phyloP scores from a whole-genome alignment of 2,797 vertebrate genomes.

The Anas georgica region DNA sequence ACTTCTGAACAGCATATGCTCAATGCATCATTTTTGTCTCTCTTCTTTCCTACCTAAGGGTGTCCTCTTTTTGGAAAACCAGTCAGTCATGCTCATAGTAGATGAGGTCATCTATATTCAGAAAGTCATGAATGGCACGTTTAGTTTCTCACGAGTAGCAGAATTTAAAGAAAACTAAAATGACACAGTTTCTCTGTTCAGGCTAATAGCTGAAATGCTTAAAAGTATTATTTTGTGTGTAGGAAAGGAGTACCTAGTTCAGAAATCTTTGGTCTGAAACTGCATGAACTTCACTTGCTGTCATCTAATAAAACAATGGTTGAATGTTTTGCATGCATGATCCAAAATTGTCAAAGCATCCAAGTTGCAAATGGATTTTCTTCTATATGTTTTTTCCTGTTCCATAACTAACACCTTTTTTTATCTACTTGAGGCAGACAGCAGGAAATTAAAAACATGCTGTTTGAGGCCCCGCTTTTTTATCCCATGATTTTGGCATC shows the following conservation, averaged over 20 bases:
- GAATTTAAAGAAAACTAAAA: conserved; percentile 63
- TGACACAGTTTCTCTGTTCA: conserved; percentile 55
- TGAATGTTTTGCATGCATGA: conserved; percentile 80
- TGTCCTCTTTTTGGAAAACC: conserved; percentile 61
- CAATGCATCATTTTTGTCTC: conserved; percentile 28
- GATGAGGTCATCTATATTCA: conserved; percentile 61
- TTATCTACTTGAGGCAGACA: conserved; percentile 3
- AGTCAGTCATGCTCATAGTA: conserved; percentile 61
- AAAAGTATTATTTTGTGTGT: conserved; percentile 63
- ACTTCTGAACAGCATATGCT: conserved; percentile 56
- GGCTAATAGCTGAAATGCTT: conserved; percentile 52
- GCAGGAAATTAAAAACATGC: conserved; percentile 6
- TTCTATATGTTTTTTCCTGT: conserved; percentile 61
- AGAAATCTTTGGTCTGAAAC: conserved; percentile 74
- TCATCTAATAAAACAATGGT: conserved; percentile 72
- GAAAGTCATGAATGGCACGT: conserved; percentile 45
- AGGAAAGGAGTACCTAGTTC: conserved; percentile 59
- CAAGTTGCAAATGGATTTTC: conserved; percentile 74
- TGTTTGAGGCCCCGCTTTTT: conserved; percentile 23
- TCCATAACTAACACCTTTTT: conserved; percentile 53
- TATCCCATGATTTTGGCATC: conserved; percentile 39
- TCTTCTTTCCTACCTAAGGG: conserved; percentile 62
- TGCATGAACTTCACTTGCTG: conserved; percentile 70
- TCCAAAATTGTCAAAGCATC: conserved; percentile 84
- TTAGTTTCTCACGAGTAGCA: conserved; percentile 63